A percentile compares a stretch with the other conserved stretches of the same genome.
Conservation (phyloP, 2,797 vertebrate species). For the Amniataba percoides region DNA sequence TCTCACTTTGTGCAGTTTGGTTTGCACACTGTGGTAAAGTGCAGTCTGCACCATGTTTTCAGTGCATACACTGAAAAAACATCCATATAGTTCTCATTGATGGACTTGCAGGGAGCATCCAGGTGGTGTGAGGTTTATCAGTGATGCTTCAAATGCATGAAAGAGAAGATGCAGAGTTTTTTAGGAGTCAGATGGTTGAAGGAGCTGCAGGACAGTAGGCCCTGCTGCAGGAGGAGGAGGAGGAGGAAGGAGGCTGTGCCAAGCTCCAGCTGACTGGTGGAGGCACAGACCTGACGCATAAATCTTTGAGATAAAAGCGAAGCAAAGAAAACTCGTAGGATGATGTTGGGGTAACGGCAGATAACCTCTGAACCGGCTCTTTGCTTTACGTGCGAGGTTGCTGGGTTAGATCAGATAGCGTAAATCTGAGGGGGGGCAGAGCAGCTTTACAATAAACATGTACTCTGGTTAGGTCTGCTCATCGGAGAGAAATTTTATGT, state of each 20-base stretch:
- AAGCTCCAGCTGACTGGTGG: conserved; percentile 51
- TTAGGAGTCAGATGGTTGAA: background rate
- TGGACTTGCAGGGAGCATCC: too few relatives aligned
- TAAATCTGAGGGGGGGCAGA: background rate
- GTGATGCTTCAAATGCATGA: conserved; percentile 9
- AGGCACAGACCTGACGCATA: conserved; percentile 31
- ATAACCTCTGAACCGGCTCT: conserved; percentile 38
- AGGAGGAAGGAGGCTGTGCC: conserved; percentile 26
- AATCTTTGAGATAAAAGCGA: conserved; percentile 43
- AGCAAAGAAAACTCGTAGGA: conserved; percentile 25
- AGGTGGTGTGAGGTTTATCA: background rate
- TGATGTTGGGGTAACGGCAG: conserved; percentile 28
- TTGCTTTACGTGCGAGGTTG: background rate
- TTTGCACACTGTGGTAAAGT: too few relatives aligned
- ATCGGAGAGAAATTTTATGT: too few relatives aligned
- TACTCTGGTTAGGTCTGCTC: background rate
- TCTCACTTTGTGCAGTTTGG: too few relatives aligned
- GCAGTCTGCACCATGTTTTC: too few relatives aligned
- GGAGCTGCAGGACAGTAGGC: conserved; percentile 29
- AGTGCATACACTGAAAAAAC: too few relatives aligned
- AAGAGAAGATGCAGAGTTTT: background rate
- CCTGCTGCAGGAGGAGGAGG: conserved; percentile 31
- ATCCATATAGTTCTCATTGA: too few relatives aligned
- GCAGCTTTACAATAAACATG: background rate
- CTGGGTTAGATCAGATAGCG: background rate